These are phyloP conservation scores for Enteromius paludinosus DNA, from an alignment of 2,797 vertebrate species.

Conservation along the genomic window DNA sequence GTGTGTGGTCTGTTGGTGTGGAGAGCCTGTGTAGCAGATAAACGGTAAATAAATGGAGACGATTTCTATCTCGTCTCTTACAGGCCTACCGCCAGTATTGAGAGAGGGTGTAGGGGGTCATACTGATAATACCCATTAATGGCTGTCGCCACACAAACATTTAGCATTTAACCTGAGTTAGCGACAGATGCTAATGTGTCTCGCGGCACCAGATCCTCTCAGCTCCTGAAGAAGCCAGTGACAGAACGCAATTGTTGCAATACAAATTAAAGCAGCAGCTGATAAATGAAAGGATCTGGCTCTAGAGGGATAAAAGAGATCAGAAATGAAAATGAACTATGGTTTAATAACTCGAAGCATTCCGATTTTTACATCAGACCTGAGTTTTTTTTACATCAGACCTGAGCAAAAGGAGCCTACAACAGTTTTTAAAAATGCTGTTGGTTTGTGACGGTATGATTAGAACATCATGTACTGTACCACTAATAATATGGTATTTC, in stretches of 20 bases:
- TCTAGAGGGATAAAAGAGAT: background rate
- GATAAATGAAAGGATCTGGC: background rate
- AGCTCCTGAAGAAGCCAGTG: background rate
- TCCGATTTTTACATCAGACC: background rate
- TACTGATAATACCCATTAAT: slow-evolving; percentile 73
- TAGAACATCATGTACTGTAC: background rate
- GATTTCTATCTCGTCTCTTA: slow-evolving; percentile 75
- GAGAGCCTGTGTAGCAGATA: slow-evolving; percentile 60
- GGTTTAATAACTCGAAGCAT: background rate
- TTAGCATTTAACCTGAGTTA: slow-evolving; percentile 73
- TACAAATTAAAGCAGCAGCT: background rate
- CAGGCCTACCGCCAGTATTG: slow-evolving; percentile 65
- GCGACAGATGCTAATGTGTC: slow-evolving; percentile 39
- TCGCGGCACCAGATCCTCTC: slow-evolving; percentile 20
- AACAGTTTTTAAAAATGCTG: background rate
- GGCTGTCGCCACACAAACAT: slow-evolving; percentile 70
- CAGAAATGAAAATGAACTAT: background rate
- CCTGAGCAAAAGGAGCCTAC: background rate
- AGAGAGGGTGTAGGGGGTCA: slow-evolving; percentile 62
- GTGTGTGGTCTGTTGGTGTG: slow-evolving; percentile 56
- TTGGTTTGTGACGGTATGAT: background rate
- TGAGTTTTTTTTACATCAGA: no score
- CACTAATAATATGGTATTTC: background rate
- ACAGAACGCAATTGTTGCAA: background rate
- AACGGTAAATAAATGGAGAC: slow-evolving; percentile 71